Evolutionary conservation across 2,888 invertebrate species (phyloP), one percentile per base, ranked within the genome.

Genomic region (Strigamia crassipes): DNA sequence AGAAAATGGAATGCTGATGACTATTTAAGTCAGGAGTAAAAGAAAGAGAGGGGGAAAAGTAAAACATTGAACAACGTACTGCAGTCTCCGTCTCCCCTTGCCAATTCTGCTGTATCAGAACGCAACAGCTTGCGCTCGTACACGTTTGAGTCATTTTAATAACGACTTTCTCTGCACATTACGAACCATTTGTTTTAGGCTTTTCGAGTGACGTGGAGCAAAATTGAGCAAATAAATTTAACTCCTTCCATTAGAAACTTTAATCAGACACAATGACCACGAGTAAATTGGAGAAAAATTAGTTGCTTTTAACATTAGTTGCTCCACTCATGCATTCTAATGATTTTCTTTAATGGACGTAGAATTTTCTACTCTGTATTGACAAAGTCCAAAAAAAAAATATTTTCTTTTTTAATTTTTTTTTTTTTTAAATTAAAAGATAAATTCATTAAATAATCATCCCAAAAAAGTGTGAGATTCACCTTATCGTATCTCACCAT

Each of bases 361-460:
- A 8, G 23, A n/a, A n/a, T 66, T 46, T 46, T 46, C 46, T 15
- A 9, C 46, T 46, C 8, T 46, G 18, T 66, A 23, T 66, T 66
- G 23, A n/a, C 23, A 9, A 12, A 66, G 61, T n/a, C 5, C 21
- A 23, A 23, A 18, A 5, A 13, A 13, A 51, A 51, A 8, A n/a
- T n/a, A n/a, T n/a, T n/a, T n/a, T n/a, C n/a, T n/a, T n/a, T n/a
- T n/a, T n/a, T n/a, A n/a, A 51, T 3, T 23, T 23, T 23, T 21
- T 23, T 66, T 21, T 23, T 21, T 66, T 66, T 66, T 66, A 5
- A 21, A 15, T 21, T 23, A 23, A 66, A 23, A 66, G 61, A 66
- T 66, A 66, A 66, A n/a, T 66, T 66, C 61, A 66, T 66, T 66
- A 66, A 66, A 66, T 21, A 66, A 66, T 66, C 61, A 66, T 21